Evolutionary conservation across 53 echinoderm and acorn worm species (phyloP).

Genomic region (Echinarachnius parma): DNA sequence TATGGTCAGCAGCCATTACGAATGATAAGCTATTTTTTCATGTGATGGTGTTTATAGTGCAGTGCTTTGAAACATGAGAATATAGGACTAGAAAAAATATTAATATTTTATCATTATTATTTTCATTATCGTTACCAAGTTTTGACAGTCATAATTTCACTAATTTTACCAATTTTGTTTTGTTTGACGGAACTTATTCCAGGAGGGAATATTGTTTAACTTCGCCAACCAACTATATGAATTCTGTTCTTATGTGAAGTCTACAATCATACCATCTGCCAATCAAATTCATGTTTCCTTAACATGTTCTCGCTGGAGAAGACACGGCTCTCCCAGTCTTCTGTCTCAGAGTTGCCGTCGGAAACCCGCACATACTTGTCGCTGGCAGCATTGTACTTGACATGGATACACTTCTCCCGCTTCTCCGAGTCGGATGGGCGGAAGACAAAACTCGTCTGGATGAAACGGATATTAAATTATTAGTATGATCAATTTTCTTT

Average conservation of each 20-base stretch:
- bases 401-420: constrained; percentile 55
- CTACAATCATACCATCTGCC: constrained; percentile 73
- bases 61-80: no score
- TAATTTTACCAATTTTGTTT: no score
- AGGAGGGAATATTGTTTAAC: neutral
- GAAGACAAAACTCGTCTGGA: constrained; percentile 46
- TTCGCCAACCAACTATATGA: neutral
- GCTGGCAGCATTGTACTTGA: constrained; percentile 71
- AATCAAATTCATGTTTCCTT: constrained; percentile 85
- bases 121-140: no score
- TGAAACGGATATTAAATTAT: no score
- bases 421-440: constrained; percentile 62
- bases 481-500: no score
- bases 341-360: constrained; percentile 46
- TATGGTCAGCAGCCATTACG: no score
- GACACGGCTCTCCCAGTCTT: constrained; percentile 70
- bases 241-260: neutral
- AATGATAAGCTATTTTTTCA: no score
- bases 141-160: no score
- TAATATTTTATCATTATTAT: no score
- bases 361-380: constrained; percentile 74
- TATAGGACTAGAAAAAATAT: no score
- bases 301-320: constrained; percentile 52
- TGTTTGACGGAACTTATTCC: no score
- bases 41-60: no score